These are phyloP conservation scores for Vannuccia rotundouncinata DNA, from an alignment of 2,888 invertebrate species.

Conservation along the genomic window DNA sequence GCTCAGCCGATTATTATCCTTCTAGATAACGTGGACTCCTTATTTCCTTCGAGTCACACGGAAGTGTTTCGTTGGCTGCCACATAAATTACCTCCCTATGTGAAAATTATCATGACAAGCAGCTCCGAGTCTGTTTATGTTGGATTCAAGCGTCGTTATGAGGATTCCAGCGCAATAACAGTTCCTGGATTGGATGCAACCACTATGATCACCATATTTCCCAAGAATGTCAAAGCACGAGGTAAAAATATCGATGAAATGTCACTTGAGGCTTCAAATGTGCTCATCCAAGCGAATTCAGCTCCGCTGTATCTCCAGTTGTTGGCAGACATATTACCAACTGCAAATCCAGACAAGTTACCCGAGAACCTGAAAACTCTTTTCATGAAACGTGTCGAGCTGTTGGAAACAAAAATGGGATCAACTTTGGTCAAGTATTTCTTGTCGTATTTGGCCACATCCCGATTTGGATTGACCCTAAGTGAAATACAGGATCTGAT, in stretches of 20 bases:
- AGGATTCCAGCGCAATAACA: constrained; percentile 33
- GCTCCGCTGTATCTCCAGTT: constrained; percentile 30
- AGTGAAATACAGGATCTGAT: constrained; percentile 33
- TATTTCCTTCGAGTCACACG: constrained; percentile 38
- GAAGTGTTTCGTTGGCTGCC: constrained; percentile 38
- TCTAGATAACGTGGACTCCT: constrained; percentile 30
- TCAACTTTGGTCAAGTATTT: constrained; percentile 24
- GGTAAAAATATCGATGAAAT: constrained; percentile 29
- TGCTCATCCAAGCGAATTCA: constrained; percentile 25
- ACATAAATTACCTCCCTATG: constrained; percentile 22
- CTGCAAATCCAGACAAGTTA: constrained; percentile 32
- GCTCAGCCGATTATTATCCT: constrained; percentile 35
- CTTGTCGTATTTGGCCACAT: constrained; percentile 31
- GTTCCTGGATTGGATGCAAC: constrained; percentile 32
- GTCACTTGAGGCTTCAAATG: background rate
- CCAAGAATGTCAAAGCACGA: background rate
- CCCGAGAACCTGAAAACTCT: constrained; percentile 12
- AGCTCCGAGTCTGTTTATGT: constrained; percentile 28
- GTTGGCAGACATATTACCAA: constrained; percentile 33
- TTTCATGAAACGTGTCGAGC: constrained; percentile 34
- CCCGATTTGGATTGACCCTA: constrained; percentile 36
- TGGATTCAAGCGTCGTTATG: constrained; percentile 36
- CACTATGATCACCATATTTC: background rate
- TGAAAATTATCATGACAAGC: constrained; percentile 34
- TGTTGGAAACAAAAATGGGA: constrained; percentile 29